phyloP scores from a whole-genome alignment of 2,113 vertebrate genomes.

The Solea solea region DNA sequence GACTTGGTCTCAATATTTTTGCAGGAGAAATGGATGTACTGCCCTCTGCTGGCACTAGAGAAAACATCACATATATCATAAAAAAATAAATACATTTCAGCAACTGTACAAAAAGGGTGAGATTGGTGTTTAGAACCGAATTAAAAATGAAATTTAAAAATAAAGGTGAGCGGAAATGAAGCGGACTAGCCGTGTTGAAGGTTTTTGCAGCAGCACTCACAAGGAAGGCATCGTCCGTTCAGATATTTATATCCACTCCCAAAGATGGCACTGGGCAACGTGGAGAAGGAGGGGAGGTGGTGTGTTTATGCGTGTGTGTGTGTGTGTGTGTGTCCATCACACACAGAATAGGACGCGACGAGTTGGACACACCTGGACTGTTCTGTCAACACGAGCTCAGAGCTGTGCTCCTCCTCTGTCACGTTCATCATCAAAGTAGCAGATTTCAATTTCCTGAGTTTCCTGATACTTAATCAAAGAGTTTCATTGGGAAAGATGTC shows the following conservation, averaged over 20 bases:
- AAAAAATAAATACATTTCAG: neutral
- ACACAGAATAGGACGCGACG: constrained; percentile 2
- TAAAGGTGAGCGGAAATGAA: too few species aligned
- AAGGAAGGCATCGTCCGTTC: constrained; percentile 11
- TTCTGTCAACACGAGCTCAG: constrained; percentile 60
- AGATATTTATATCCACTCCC: constrained; percentile 80
- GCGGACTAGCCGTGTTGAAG: neutral
- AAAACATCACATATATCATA: neutral
- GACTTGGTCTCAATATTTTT: neutral
- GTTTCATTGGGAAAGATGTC: too few species aligned
- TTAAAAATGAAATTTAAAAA: too few species aligned
- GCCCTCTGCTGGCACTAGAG: constrained; percentile 47
- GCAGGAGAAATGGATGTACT: neutral
- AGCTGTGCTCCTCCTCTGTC: neutral
- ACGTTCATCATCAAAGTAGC: too few species aligned
- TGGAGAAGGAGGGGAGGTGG: constrained; percentile 2
- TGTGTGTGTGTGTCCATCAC: constrained; percentile 30
- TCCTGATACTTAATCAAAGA: too few species aligned
- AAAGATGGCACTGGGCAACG: constrained; percentile 73
- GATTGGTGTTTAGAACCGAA: too few species aligned
- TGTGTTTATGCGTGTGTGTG: too few species aligned
- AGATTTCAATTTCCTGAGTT: too few species aligned
- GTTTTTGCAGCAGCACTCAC: constrained; percentile 4
- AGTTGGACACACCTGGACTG: constrained; percentile 63
- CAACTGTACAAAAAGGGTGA: too few species aligned